A percentile compares a stretch with the other conserved stretches of the same genome.
Conservation (phyloP, 2,888 invertebrate genomes). For the Ennomos fuscantarius region DNA sequence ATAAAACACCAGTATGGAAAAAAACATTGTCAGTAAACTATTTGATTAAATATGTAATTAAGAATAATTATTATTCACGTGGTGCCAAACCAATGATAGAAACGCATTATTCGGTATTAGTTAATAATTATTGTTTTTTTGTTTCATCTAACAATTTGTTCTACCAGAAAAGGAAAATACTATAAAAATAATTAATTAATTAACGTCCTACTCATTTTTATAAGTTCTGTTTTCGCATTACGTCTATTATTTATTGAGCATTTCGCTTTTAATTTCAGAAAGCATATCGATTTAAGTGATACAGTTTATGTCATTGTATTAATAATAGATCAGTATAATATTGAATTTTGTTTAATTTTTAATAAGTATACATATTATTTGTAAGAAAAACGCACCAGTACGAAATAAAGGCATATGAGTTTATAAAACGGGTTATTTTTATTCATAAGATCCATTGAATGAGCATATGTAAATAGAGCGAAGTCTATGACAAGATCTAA, state of each 20-base stretch:
- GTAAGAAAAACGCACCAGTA: slow-evolving; percentile 84
- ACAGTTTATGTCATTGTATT: slow-evolving; percentile 63
- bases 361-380: slow-evolving; percentile 69
- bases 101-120: no score
- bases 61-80: no score
- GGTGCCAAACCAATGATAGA: no score
- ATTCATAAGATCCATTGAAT: slow-evolving; percentile 2
- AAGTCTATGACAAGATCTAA: no score
- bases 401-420: slow-evolving; percentile 85
- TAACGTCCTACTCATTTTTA: slow-evolving; percentile 42
- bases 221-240: slow-evolving; percentile 40
- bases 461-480: no score
- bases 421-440: slow-evolving; percentile 58
- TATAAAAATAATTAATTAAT: slow-evolving; percentile 39
- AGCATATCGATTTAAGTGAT: slow-evolving; percentile 77
- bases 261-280: slow-evolving; percentile 59
- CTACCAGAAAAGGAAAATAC: slow-evolving; percentile 44
- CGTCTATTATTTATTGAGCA: slow-evolving; percentile 39
- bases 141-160: slow-evolving; percentile 6
- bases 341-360: slow-evolving; percentile 66
- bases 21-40: no score
- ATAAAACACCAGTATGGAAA: no score
- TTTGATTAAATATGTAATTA: no score
- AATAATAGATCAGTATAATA: slow-evolving; percentile 62
- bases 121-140: no score